Conservation (phyloP, 2,113 vertebrate genomes). For the Poecilia latipinna region DNA sequence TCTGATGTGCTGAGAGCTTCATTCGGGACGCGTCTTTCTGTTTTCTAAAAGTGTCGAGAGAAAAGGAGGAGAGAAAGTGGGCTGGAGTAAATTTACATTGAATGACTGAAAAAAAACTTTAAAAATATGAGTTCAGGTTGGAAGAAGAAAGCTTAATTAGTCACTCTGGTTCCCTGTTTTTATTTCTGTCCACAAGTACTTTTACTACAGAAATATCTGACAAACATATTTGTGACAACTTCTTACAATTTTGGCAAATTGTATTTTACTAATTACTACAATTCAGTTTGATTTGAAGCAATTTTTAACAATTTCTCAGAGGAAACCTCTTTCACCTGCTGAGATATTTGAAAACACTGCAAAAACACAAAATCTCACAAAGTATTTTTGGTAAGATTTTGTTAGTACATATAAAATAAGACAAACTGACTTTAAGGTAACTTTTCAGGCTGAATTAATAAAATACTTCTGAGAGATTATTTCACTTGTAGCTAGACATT, state of each 20-base stretch:
- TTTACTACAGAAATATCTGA: neutral
- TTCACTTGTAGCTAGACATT: too few species aligned
- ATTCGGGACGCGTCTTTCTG: constrained; percentile 40
- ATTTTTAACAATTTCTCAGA: neutral
- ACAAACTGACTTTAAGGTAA: too few species aligned
- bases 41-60: constrained; percentile 25
- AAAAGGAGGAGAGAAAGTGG: constrained; percentile 6
- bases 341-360: neutral
- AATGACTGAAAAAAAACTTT: constrained; percentile 35
- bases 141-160: neutral
- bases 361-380: too few species aligned
- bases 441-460: too few species aligned
- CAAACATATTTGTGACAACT: neutral
- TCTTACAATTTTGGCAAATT: neutral
- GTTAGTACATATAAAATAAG: too few species aligned
- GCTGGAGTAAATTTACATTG: constrained; percentile 17
- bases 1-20: constrained; percentile 49
- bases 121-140: neutral
- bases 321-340: neutral
- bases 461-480: too few species aligned
- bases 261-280: neutral
- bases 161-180: neutral
- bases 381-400: too few species aligned
- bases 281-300: too few species aligned
- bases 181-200: neutral